Base-by-base conservation (phyloP, 2,797 vertebrate species). In the Myotis findleyi region DNA sequence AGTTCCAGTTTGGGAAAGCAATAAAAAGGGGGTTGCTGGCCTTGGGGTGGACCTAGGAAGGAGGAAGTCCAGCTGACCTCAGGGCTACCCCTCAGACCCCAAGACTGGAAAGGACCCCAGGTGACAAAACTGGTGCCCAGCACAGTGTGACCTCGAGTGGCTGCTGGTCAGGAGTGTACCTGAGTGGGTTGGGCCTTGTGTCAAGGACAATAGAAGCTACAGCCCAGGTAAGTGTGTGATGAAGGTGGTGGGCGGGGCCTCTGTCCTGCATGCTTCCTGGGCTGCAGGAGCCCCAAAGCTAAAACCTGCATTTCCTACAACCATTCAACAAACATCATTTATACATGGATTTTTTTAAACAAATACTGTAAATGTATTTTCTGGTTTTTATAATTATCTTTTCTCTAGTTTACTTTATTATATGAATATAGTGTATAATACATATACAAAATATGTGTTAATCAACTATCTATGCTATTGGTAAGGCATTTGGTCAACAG, bases 201-300 rank as follows among this genome's bases (percentile, higher is more conserved):
- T 3, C 51, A 3, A 14, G 27, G 20, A 17, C 23, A 27, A 38
- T 11, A 4, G 30, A 27, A 10, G 27, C 33, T 68, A 51, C 41
- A 12, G 51, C 33, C 18, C 1, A 6, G 66, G 77, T 3, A 2
- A 1, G 13, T 0, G 8, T 11, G 68, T 47, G 68, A 14, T 6
- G 23, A 49, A 23, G 2, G 0, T 0, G n/a, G 27, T 9, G 49
- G n/a, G 33, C 1, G 0, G 41, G 25, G 4, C n/a, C 16, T 49
- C 69, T 27, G 21, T n/a, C 57, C 30, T 2, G 20, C 30, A 9
- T 0, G 44, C 18, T 36, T 41, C 57, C 23, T 7, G 59, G 23
- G 41, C 30, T 6, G 8, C 83, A 49, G 77, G 83, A 59, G 2
- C 18, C 18, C 3, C 6, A 41, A 21, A 64, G 12, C 49, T 8